phyloP scores from a whole-genome alignment of 2,797 vertebrate species.

The Gallinago stenura region DNA sequence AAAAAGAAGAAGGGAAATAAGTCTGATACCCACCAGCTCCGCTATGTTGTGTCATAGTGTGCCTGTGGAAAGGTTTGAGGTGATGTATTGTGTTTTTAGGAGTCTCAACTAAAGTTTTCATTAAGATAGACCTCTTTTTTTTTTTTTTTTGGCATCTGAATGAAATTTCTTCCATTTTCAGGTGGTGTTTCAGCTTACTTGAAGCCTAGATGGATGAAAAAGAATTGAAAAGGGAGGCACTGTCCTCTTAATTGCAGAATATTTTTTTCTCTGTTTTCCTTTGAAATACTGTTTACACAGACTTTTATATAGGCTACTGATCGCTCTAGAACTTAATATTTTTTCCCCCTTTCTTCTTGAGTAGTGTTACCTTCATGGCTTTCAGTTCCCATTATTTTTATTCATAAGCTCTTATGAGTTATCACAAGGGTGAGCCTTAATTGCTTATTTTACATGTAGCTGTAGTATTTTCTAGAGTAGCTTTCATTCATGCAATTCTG shows the following conservation, averaged over 20 bases:
- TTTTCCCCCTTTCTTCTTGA: neutral
- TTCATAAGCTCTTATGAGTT: neutral
- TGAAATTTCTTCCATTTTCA: neutral
- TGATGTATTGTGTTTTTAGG: neutral
- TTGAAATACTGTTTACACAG: neutral
- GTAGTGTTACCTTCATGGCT: neutral
- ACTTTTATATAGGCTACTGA: neutral
- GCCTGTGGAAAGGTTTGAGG: neutral
- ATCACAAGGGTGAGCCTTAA: neutral
- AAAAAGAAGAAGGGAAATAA: neutral
- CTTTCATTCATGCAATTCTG: slow-evolving; percentile 12
- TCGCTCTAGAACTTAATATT: neutral
- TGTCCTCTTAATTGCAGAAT: neutral
- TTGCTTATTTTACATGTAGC: neutral
- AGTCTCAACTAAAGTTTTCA: neutral
- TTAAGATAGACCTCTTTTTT: neutral
- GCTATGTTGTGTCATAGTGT: neutral
- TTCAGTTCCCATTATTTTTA: neutral
- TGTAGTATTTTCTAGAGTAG: neutral
- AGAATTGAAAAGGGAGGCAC: neutral
- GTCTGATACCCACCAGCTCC: neutral
- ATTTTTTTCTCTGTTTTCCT: neutral
- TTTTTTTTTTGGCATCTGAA: neutral
- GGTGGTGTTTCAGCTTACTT: neutral
- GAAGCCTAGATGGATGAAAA: neutral